A percentile compares a stretch with the other conserved stretches of the same genome.
phyloP scores from a whole-genome alignment of 2,888 invertebrate species.

The Conomelus anceps region DNA sequence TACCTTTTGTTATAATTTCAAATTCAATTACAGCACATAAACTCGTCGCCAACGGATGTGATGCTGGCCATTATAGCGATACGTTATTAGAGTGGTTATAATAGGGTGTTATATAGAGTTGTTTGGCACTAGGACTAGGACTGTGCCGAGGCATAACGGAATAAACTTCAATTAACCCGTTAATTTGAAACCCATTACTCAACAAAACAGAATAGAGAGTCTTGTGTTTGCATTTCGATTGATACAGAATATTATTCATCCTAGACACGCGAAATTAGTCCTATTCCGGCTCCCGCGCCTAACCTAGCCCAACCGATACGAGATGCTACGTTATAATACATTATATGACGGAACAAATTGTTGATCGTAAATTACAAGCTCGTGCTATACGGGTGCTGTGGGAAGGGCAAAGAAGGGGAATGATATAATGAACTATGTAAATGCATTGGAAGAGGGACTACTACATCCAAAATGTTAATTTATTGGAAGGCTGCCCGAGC shows the following conservation, averaged over 20 bases:
- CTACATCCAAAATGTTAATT: background rate
- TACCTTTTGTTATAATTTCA: background rate
- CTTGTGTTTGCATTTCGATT: background rate
- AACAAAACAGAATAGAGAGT: background rate
- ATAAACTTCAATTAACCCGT: background rate
- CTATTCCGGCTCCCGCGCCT: too few relatives aligned
- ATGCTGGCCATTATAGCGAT: too few relatives aligned
- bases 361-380: background rate
- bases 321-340: background rate
- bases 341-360: background rate
- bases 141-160: background rate
- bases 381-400: background rate
- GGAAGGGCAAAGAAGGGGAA: background rate
- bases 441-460: background rate
- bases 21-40: background rate
- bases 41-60: background rate
- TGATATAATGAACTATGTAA: background rate
- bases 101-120: background rate
- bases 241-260: background rate
- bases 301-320: too few relatives aligned
- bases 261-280: background rate
- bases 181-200: background rate
- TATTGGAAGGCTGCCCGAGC: background rate
- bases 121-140: background rate
- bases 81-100: background rate